Percentiles rank a stretch among this genome's conserved stretches.
These are phyloP conservation scores for Drosophila neocordata DNA, from an alignment of 1,140 invertebrate genomes.

Conservation along the genomic window DNA sequence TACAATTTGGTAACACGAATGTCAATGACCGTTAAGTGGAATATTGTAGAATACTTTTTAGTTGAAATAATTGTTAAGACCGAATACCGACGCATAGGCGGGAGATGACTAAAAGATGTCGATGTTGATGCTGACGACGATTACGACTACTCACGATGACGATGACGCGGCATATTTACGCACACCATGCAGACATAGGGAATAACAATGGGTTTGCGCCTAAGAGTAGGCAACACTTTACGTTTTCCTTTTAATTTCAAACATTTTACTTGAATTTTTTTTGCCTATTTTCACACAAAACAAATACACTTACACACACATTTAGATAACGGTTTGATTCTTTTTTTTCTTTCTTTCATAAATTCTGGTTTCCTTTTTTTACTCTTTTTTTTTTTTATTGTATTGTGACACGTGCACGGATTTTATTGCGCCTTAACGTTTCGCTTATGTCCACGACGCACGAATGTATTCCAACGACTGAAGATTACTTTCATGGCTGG, in stretches of 20 bases:
- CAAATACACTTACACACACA: slow-evolving; percentile 26
- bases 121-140: not conserved
- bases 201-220: slow-evolving; percentile 5
- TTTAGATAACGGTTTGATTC: not conserved
- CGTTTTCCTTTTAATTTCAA: not conserved
- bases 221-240: slow-evolving; percentile 3
- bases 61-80: not conserved
- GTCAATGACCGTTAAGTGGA: slow-evolving; percentile 77
- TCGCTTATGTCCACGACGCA: slow-evolving; percentile 70
- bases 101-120: not conserved
- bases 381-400: slow-evolving; percentile 13
- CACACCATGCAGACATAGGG: slow-evolving; percentile 1
- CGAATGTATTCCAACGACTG: slow-evolving; percentile 80
- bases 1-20: slow-evolving; percentile 41
- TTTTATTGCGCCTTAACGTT: slow-evolving; percentile 29
- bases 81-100: not conserved
- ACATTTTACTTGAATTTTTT: not conserved
- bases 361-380: not conserved
- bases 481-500: slow-evolving; percentile 47
- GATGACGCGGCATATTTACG: slow-evolving; percentile 10
- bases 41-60: slow-evolving; percentile 25
- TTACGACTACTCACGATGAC: not conserved
- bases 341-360: not conserved
- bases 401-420: slow-evolving; percentile 48
- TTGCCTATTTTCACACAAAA: not conserved